Base-by-base conservation (phyloP, 1,140 invertebrate genomes). In the Nymphalis io region DNA sequence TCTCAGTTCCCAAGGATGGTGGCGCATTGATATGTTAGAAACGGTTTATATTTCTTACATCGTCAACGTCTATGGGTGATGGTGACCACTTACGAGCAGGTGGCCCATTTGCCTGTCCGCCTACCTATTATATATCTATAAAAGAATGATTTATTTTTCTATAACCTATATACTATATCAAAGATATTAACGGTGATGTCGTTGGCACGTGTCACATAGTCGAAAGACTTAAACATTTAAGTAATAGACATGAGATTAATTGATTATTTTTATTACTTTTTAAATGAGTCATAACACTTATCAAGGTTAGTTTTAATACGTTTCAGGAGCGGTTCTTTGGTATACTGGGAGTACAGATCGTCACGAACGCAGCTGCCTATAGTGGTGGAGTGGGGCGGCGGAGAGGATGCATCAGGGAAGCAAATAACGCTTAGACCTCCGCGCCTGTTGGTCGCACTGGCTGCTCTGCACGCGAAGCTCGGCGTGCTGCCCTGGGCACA, bases 311-410 rank as follows among this genome's bases (percentile, higher is more conserved):
- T 27, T n/a, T 58, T 5, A 20, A 40, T 23, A 21, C 38, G 15
- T 64, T 66, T 0, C 76, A 96, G 96, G 60, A 95, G 95, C 77
- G 96, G 96, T 27, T 93, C 95, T 46, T 91, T 96, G 78, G 88
- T 97, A 76, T 93, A 96, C 74, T 95, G 96, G 87, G 94, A 95
- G 82, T 95, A 95, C 78, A 79, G 87, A 12, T 65, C 68, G 27
- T 73, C 76, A 13, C 85, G 82, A 48, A 69, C 71, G 8, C 75
- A 76, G 58, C 65, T 64, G 16, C 80, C 84, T 1, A 66, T 68
- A 27, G 59, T 83, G 59, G 73, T 65, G 23, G 82, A 83, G 73
- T 85, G 84, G 85, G 85, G 82, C 12, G 82, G 74, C 6, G 62
- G 57, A 48, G 64, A 27, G 27, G 60, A 38, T 23, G 51, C 20